These are phyloP conservation scores for Acanthisitta chloris DNA, from an alignment of 2,113 vertebrate species.

Conservation along the genomic window DNA sequence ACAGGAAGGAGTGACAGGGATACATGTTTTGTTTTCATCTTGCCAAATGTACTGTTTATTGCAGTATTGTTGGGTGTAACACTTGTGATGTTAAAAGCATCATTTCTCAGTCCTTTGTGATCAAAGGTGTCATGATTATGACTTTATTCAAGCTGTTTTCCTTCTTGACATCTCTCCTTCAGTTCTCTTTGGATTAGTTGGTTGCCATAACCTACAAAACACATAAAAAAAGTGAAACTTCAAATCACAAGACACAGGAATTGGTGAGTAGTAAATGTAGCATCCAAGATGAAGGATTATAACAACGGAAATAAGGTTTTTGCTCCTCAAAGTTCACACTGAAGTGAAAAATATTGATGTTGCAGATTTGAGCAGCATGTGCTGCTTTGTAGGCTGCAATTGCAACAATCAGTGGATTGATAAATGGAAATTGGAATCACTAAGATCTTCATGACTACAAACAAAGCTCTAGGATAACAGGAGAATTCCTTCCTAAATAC, in stretches of 20 bases:
- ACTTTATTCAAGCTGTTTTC: not conserved
- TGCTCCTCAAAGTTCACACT: not conserved
- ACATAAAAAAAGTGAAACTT: not conserved
- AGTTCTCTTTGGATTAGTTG: slow-evolving; percentile 19
- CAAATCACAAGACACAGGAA: not conserved
- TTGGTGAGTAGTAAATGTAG: not conserved
- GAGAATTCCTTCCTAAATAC: not conserved
- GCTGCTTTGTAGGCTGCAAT: not conserved
- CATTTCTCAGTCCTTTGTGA: not conserved
- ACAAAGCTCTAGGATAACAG: not conserved
- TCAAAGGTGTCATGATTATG: not conserved
- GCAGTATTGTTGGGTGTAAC: not conserved
- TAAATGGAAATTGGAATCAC: not conserved
- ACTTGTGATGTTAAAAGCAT: not conserved
- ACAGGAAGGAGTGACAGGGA: not conserved
- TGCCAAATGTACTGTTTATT: not conserved
- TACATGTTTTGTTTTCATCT: not conserved
- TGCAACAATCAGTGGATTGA: not conserved
- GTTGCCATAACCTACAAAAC: slow-evolving; percentile 46
- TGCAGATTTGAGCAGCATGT: not conserved
- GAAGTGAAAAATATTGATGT: not conserved
- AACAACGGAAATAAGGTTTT: not conserved
- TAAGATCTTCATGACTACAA: not conserved
- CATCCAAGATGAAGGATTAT: not conserved
- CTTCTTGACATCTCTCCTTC: not conserved